Conservation (phyloP, 2,888 invertebrate species). For the Capitulum mitella region DNA sequence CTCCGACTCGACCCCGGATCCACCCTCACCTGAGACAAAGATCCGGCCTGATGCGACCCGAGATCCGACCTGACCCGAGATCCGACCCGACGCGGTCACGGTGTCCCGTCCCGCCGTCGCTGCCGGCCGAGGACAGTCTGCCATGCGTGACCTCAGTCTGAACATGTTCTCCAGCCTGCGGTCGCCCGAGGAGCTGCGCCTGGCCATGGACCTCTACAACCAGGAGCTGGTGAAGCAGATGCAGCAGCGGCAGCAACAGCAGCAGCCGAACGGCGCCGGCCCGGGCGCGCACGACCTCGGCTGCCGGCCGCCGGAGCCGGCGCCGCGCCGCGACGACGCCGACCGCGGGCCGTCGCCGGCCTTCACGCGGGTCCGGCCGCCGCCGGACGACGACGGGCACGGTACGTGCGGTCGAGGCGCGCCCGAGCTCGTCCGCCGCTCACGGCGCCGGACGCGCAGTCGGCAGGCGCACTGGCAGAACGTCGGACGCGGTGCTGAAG, state of each 20-base stretch:
- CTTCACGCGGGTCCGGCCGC: background rate
- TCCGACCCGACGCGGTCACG: too few species aligned
- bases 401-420: background rate
- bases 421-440: too few species aligned
- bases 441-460: too few species aligned
- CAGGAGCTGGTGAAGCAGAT: constrained; percentile 60
- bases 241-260: constrained; percentile 69
- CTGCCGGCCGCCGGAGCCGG: constrained; percentile 24
- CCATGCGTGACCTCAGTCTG: background rate
- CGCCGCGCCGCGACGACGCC: constrained; percentile 31
- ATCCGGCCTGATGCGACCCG: too few species aligned
- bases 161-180: constrained; percentile 30
- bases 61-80: too few species aligned
- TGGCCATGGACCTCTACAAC: constrained; percentile 85
- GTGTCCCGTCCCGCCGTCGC: too few species aligned
- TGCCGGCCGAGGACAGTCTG: too few species aligned
- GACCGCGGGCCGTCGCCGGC: background rate
- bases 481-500: too few species aligned
- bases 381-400: background rate
- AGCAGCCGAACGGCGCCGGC: constrained; percentile 50
- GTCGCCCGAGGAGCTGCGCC: constrained; percentile 62
- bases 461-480: too few species aligned
- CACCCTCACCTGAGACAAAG: too few species aligned
- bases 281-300: constrained; percentile 29
- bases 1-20: too few species aligned